Evolutionary conservation across 1,140 invertebrate species (phyloP).

Genomic region (Bradysia coprophila): DNA sequence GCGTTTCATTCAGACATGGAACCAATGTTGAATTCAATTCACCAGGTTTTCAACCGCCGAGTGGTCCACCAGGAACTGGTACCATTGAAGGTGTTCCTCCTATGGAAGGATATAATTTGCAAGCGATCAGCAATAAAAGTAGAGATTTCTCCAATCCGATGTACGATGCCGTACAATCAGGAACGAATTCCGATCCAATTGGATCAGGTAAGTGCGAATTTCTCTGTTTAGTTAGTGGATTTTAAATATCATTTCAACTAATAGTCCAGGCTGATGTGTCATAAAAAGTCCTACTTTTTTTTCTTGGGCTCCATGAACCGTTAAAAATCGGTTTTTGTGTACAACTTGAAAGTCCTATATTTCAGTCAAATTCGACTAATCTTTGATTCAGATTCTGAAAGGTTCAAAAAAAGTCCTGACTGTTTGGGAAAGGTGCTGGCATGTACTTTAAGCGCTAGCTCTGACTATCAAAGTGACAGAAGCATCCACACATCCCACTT

Average conservation of each 20-base stretch:
- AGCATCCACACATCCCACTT: too few species aligned
- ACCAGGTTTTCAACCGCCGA: slow-evolving; percentile 26
- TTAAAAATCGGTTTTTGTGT: too few species aligned
- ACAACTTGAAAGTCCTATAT: too few species aligned
- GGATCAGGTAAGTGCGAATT: slow-evolving; percentile 28
- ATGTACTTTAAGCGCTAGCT: too few species aligned
- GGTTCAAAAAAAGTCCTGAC: too few species aligned
- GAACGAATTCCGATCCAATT: slow-evolving; percentile 33
- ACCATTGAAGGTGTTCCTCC: slow-evolving; percentile 14
- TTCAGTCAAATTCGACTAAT: too few species aligned
- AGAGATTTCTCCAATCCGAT: slow-evolving; percentile 91
- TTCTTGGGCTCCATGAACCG: neutral
- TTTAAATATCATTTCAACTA: slow-evolving; percentile 12
- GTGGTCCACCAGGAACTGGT: slow-evolving; percentile 15
- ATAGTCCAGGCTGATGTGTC: slow-evolving; percentile 3
- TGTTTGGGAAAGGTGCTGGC: too few species aligned
- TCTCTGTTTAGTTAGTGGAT: neutral
- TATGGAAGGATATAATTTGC: slow-evolving; percentile 29
- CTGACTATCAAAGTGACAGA: too few species aligned
- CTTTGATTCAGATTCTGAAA: too few species aligned
- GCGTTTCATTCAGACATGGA: slow-evolving; percentile 88
- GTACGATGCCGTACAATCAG: slow-evolving; percentile 62
- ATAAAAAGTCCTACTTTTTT: slow-evolving; percentile 1
- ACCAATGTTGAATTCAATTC: slow-evolving; percentile 82
- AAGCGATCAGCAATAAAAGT: slow-evolving; percentile 64